Base-by-base conservation (phyloP, 2,888 invertebrate genomes). In the Pterostichus niger region DNA sequence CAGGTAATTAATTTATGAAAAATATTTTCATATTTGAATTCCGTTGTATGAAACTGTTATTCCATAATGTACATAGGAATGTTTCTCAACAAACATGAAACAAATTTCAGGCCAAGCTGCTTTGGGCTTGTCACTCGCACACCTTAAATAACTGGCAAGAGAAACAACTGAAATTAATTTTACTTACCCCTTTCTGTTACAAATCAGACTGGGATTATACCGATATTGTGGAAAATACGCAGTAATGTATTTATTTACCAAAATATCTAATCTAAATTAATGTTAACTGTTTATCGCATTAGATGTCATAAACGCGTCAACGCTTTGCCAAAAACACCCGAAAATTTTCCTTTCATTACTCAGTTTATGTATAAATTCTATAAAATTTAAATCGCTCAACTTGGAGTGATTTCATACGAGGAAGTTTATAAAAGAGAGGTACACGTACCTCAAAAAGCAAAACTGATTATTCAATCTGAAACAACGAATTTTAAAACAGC, bases 121-220 rank as follows among this genome's bases (percentile, higher is more conserved):
- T 17, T 11, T 17, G 17, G 10, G 6, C 15, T 46, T 71, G 68
- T 71, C 68, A 71, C 17, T 71, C 10, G 68, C 68, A 71, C 68
- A 71, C 68, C 68, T 71, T 24, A 71, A 71, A 71, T 17, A 71
- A 17, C 24, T 71, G 44, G 44, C 44, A 44, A 40, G 44, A 33
- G 17, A 71, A 71, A 64, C 64, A 64, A 64, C 33, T 44, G 44
- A 71, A 71, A 71, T 71, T 71, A 71, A 71, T 71, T 71, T 24
- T 71, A 24, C 68, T 44, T 17, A 7, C 68, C 68, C 17, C 68
- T 44, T 40, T 71, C 68, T 44, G 13, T 44, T 44, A 44, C 44
- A 17, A 71, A 71, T 71, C 68, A 71, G 44, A 40, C 44, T 44
- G 11, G 17, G 44, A 44, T 71, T 71, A 71, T 40, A 71, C 68